Evolutionary conservation across 2,888 invertebrate genomes (phyloP).

Genomic region (Amphipoea oculea): DNA sequence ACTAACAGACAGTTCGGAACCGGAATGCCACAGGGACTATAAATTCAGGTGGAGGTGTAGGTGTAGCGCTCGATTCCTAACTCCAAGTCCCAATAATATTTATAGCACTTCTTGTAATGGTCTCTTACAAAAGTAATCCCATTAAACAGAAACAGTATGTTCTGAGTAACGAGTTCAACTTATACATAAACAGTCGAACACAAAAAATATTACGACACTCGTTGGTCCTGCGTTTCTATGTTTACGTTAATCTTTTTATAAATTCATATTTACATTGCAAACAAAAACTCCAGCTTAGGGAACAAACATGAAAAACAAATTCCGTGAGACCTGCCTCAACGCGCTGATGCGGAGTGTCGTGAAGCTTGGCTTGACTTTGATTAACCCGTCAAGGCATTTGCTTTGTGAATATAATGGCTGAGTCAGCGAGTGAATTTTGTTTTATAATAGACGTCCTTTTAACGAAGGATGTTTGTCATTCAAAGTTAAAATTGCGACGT

Average conservation of each 20-base stretch:
- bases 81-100: slow-evolving; percentile 27
- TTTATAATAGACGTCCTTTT: slow-evolving; percentile 43
- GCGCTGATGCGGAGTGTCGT: slow-evolving; percentile 40
- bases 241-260: slow-evolving; percentile 22
- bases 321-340: slow-evolving; percentile 67
- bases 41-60: slow-evolving; percentile 32
- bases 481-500: slow-evolving; percentile 26
- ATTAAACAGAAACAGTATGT: slow-evolving; percentile 28
- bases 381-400: slow-evolving; percentile 55
- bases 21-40: slow-evolving; percentile 34
- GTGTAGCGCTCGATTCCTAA: slow-evolving; percentile 27
- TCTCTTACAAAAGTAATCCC: slow-evolving; percentile 22
- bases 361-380: slow-evolving; percentile 55
- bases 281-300: slow-evolving; percentile 26
- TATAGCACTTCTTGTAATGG: slow-evolving; percentile 38
- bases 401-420: slow-evolving; percentile 36
- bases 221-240: slow-evolving; percentile 18
- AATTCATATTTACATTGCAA: slow-evolving; percentile 14
- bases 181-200: slow-evolving; percentile 29
- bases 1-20: slow-evolving; percentile 33
- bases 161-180: slow-evolving; percentile 30
- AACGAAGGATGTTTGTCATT: slow-evolving; percentile 39
- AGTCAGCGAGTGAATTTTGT: slow-evolving; percentile 43
- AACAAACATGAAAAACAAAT: slow-evolving; percentile 31
- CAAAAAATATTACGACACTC: slow-evolving; percentile 39